Conservation (phyloP, 2,888 invertebrate species). For the Cryptus viduatorius region DNA sequence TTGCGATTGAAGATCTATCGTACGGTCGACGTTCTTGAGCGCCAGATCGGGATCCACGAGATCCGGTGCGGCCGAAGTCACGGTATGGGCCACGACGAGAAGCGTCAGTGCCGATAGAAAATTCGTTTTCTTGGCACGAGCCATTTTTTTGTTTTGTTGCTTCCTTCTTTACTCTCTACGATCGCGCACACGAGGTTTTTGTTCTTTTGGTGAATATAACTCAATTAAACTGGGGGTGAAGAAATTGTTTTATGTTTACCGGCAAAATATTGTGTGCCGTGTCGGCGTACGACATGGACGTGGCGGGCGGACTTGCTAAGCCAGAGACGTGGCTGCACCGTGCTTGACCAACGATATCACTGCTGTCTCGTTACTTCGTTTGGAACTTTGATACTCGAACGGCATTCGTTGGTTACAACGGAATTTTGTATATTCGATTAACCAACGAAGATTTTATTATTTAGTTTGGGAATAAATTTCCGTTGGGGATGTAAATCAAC, state of each 20-base stretch:
- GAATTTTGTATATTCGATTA: neutral
- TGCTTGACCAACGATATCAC: constrained; percentile 8
- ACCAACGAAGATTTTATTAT: neutral
- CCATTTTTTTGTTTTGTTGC: constrained; percentile 15
- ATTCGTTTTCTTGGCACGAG: constrained; percentile 40
- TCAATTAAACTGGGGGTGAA: neutral
- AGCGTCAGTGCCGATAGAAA: neutral
- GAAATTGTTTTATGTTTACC: constrained; percentile 61
- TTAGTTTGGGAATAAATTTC: neutral
- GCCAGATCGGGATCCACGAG: constrained; percentile 86
- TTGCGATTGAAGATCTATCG: constrained; percentile 95
- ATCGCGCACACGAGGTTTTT: neutral
- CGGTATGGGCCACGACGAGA: constrained; percentile 7
- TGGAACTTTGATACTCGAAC: neutral
- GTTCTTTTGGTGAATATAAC: neutral
- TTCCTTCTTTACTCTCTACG: neutral
- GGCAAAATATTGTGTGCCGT: constrained; percentile 43
- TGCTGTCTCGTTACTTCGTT: neutral
- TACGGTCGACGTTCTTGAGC: constrained; percentile 93
- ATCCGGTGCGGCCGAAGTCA: constrained; percentile 46
- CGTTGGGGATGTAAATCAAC: neutral
- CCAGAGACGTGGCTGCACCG: constrained; percentile 53
- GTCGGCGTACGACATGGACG: constrained; percentile 71
- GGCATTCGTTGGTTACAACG: constrained; percentile 15
- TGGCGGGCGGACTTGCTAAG: constrained; percentile 67